Evolutionary conservation across 2,888 invertebrate genomes (phyloP).

Genomic region (Pelosia muscerda): DNA sequence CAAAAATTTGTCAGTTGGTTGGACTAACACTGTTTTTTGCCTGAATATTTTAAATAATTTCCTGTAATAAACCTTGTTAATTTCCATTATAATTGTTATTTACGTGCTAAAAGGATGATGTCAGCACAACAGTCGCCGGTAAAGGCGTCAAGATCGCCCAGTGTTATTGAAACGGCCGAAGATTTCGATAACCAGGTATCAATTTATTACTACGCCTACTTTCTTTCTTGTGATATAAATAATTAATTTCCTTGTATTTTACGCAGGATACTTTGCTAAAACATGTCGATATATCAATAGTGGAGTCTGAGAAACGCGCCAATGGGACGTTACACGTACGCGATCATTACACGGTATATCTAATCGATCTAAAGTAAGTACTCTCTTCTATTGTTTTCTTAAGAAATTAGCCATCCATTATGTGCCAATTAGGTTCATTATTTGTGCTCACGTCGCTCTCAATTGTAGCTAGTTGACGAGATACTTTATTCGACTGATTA

Average conservation of each 20-base stretch:
- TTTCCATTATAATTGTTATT: conserved; percentile 2
- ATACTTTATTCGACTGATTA: conserved; percentile 26
- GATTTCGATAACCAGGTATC: conserved; percentile 77
- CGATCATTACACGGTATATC: conserved; percentile 92
- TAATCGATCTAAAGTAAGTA: conserved; percentile 92
- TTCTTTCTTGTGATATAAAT: conserved; percentile 48
- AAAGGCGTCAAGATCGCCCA: conserved; percentile 68
- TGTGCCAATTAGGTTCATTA: conserved; percentile 53
- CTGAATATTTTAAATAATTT: conserved; percentile 36
- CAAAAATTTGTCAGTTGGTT: conserved; percentile 23
- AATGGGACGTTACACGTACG: conserved; percentile 91
- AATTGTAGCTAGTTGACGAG: conserved; percentile 17
- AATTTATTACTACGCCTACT: conserved; percentile 69
- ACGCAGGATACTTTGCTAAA: conserved; percentile 89
- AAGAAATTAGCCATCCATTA: conserved; percentile 55
- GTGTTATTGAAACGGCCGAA: conserved; percentile 70
- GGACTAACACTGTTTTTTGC: conserved; percentile 40
- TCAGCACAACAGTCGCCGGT: conserved; percentile 71
- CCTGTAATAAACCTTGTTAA: conserved; percentile 12
- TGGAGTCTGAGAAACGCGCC: conserved; percentile 92
- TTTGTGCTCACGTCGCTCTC: conserved; percentile 17
- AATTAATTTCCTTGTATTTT: conserved; percentile 29
- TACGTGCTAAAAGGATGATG: conserved; percentile 54
- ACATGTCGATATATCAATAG: conserved; percentile 91
- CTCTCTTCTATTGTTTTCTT: conserved; percentile 61